Evolutionary conservation across 2,797 vertebrate genomes (phyloP).

Genomic region (Vireo griseus): DNA sequence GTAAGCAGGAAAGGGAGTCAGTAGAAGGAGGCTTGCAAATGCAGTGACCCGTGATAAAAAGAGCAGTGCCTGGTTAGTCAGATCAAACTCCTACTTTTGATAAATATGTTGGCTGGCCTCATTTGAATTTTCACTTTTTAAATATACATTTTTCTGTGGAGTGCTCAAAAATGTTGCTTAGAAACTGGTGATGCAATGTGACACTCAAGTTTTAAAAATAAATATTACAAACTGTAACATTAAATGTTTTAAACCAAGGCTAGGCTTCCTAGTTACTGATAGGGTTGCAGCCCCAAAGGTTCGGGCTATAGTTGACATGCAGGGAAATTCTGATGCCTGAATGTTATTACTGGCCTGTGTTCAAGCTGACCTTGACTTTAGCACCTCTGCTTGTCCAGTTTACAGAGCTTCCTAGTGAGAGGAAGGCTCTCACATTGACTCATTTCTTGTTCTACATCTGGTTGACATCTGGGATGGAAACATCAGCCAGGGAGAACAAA

Average conservation of each 20-base stretch:
- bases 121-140: not conserved
- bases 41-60: conserved; percentile 37
- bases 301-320: not conserved
- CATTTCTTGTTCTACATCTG: conserved; percentile 25
- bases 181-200: not conserved
- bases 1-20: conserved; percentile 18
- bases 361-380: not conserved
- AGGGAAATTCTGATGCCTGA: not conserved
- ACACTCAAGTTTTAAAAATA: not conserved
- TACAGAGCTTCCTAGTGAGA: conserved; percentile 3
- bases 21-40: conserved; percentile 22
- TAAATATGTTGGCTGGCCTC: not conserved
- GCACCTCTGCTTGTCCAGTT: not conserved
- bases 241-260: not conserved
- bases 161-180: not conserved
- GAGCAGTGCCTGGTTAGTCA: conserved; percentile 12
- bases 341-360: not conserved
- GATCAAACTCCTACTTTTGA: conserved; percentile 11
- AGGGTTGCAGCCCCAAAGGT: not conserved
- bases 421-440: not conserved
- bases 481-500: not conserved
- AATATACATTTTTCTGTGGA: not conserved
- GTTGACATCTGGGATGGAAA: conserved; percentile 38
- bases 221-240: not conserved
- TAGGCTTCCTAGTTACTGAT: not conserved